Evolutionary conservation across 1,140 invertebrate genomes (phyloP).

Genomic region (Delia radicum): DNA sequence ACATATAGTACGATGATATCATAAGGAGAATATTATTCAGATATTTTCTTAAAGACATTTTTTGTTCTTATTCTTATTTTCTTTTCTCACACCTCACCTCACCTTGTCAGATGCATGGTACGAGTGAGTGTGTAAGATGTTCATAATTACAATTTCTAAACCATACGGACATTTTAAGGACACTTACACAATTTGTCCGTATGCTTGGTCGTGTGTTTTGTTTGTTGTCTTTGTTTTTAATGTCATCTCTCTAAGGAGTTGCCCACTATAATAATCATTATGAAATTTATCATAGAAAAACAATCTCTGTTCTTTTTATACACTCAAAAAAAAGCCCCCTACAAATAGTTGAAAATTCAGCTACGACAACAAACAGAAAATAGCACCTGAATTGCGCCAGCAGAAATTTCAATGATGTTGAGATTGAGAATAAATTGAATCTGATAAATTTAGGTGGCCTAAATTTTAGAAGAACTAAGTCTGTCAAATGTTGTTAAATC

Average conservation of each 20-base stretch:
- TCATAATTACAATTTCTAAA: background rate
- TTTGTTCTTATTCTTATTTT: background rate
- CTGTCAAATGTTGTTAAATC: no score
- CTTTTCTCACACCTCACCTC: background rate
- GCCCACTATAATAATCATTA: background rate
- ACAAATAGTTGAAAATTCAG: no score
- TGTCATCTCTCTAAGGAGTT: background rate
- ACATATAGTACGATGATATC: background rate
- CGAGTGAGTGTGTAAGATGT: no score
- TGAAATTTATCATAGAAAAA: background rate
- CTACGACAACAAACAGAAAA: no score
- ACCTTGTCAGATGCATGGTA: background rate
- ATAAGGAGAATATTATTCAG: background rate
- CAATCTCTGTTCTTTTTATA: background rate
- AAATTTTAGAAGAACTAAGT: no score
- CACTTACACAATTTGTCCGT: background rate
- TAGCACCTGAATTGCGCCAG: no score
- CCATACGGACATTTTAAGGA: slow-evolving; percentile 1
- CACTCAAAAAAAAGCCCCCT: no score
- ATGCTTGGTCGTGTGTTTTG: background rate
- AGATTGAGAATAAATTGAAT: no score
- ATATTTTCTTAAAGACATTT: background rate
- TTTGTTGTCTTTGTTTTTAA: background rate
- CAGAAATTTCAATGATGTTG: no score
- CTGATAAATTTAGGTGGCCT: no score